These are phyloP conservation scores for Rhinichthys osculus DNA, from an alignment of 2,797 vertebrate genomes.

Conservation along the genomic window DNA sequence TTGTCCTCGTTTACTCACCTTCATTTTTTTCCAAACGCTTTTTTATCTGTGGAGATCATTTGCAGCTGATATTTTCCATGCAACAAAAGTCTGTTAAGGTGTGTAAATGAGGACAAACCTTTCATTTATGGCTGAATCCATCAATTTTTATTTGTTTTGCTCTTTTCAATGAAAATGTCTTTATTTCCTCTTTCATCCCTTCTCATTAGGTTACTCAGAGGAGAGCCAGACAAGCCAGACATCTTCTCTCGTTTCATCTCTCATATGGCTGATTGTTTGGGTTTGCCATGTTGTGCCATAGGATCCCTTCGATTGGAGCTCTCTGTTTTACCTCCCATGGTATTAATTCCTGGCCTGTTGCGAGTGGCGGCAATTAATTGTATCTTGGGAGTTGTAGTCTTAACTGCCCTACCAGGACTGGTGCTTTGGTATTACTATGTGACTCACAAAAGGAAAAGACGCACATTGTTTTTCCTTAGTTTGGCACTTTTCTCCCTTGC, in stretches of 20 bases:
- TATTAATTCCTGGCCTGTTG: constrained; percentile 88
- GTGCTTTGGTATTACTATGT: constrained; percentile 96
- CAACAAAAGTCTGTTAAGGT: neutral
- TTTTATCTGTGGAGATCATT: neutral
- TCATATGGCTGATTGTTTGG: constrained; percentile 83
- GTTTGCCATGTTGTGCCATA: constrained; percentile 86
- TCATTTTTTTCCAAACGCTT: no score
- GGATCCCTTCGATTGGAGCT: constrained; percentile 87
- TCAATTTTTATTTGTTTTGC: neutral
- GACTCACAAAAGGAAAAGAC: constrained; percentile 91
- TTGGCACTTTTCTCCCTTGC: constrained; percentile 92
- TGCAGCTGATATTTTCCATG: neutral
- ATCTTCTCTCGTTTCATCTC: constrained; percentile 79
- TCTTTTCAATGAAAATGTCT: neutral
- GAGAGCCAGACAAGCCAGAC: constrained; percentile 76
- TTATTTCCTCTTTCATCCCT: neutral
- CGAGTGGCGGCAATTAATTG: constrained; percentile 89
- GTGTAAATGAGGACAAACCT: neutral
- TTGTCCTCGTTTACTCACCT: neutral
- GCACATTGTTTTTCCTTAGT: constrained; percentile 93
- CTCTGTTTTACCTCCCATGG: constrained; percentile 88
- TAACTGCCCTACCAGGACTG: constrained; percentile 85
- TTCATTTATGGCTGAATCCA: neutral
- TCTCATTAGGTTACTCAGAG: constrained; percentile 41
- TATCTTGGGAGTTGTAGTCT: constrained; percentile 81